A percentile compares a stretch with the other conserved stretches of the same genome.
Evolutionary conservation across 2,113 vertebrate species (phyloP).

Genomic region (Eidolon helvum): DNA sequence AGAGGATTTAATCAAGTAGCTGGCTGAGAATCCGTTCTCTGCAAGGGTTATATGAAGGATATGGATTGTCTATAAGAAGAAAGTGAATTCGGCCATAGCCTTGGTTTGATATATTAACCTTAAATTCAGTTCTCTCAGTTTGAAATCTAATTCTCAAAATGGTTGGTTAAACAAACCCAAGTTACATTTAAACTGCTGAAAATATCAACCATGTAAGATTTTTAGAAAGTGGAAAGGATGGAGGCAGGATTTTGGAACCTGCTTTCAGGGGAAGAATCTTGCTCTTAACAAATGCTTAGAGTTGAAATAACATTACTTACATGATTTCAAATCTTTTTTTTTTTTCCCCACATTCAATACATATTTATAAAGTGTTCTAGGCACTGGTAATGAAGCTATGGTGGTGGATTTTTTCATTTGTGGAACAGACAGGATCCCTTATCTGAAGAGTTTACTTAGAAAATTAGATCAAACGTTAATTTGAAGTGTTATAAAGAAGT

Average conservation of each 20-base stretch:
- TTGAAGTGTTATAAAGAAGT: neutral
- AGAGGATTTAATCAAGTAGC: conserved; percentile 59
- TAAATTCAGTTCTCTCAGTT: conserved; percentile 38
- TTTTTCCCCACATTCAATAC: neutral
- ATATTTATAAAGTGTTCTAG: neutral
- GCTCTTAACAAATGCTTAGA: neutral
- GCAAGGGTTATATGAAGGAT: neutral
- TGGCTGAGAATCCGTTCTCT: conserved; percentile 24
- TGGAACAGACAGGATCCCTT: neutral
- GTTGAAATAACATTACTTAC: neutral
- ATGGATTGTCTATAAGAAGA: conserved; percentile 19
- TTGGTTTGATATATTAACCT: conserved; percentile 38
- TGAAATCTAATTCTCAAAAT: conserved; percentile 21
- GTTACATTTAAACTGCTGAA: neutral
- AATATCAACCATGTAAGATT: neutral
- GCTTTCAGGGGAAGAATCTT: neutral
- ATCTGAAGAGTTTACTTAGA: neutral
- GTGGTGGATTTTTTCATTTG: neutral
- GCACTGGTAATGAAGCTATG: neutral
- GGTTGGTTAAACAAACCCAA: conserved; percentile 28
- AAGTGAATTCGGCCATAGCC: neutral
- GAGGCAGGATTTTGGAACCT: neutral
- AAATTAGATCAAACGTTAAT: neutral
- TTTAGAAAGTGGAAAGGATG: neutral
- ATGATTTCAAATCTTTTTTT: neutral